Evolutionary conservation across 1,140 invertebrate species (phyloP).

Genomic region (Drosophila mojavensis): DNA sequence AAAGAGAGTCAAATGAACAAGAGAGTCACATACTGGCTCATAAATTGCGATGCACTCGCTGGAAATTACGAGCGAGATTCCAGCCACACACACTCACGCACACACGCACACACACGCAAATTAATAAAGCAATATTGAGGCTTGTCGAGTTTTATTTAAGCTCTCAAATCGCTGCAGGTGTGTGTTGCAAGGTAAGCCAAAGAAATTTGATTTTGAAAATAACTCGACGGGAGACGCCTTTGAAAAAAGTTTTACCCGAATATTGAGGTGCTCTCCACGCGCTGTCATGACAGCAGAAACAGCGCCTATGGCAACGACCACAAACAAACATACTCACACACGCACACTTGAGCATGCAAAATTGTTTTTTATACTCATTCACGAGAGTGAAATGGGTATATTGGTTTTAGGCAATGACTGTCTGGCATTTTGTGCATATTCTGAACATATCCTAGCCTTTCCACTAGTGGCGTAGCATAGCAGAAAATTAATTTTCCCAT

Average conservation of each 20-base stretch:
- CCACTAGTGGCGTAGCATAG: too few species aligned
- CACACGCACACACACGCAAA: conserved; percentile 35
- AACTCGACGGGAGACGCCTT: conserved; percentile 60
- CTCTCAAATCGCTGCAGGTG: conserved; percentile 13
- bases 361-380: conserved; percentile 24
- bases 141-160: conserved; percentile 57
- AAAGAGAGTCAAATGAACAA: conserved; percentile 22
- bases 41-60: conserved; percentile 17
- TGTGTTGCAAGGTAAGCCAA: conserved; percentile 23
- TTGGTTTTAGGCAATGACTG: too few species aligned
- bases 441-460: too few species aligned
- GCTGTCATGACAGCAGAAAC: conserved; percentile 56
- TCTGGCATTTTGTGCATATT: too few species aligned
- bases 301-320: conserved; percentile 22
- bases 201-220: conserved; percentile 66
- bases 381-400: too few species aligned
- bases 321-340: conserved; percentile 4
- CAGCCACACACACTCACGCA: background rate
- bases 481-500: too few species aligned
- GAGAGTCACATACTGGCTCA: background rate
- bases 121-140: conserved; percentile 57
- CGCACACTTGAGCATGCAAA: conserved; percentile 41
- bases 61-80: too few species aligned
- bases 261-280: conserved; percentile 24
- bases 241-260: conserved; percentile 58